Evolutionary conservation across 1,140 invertebrate species (phyloP), one percentile per base, ranked within the genome.

Genomic region (Steinernema khuongi): DNA sequence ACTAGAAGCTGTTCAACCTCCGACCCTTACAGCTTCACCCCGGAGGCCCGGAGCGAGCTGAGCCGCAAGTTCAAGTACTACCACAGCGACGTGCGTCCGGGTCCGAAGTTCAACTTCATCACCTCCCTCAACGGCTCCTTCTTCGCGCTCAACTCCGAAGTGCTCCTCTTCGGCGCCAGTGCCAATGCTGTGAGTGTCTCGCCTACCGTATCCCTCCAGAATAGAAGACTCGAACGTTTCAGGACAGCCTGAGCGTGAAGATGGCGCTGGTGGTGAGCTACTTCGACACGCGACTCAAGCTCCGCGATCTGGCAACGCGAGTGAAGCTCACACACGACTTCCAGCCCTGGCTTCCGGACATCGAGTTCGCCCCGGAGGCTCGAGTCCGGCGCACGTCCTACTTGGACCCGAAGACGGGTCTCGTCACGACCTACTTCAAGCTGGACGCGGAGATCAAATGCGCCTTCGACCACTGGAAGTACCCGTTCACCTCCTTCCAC

Each of bases 31-130:
- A 77, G 76, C 36, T 72, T 77, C 17, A 79, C 68, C 0, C 67
- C 68, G 19, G 67, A 50, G 36, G 76, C 74, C 31, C 17, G 77
- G n/a, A 76, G 72, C 71, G 76, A 77, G 32, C 44, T 77, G 1
- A 43, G 36, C n/a, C 76, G 76, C 1, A 77, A 77, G 43, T 77
- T 77, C 74, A 77, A 77, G 50, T 77, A 77, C 44, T 77, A 77
- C 41, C 70, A 71, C 66, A 26, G 31, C 18, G 36, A 74, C 17
- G 76, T 77, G 0, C 74, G 73, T 17, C 76, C 76, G 0, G 33
- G 43, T 19, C 69, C 50, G 1, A 67, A 69, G 17, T 74, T 72
- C 31, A 77, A 77, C 41, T 43, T 68, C 17, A 50, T 77, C 14
- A 69, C 74, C 30, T 44, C 36, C 68, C 41, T 70, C 31, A 77